These are phyloP conservation scores for Caenorhabditis angaria DNA, from an alignment of 2,888 invertebrate species.

Conservation along the genomic window DNA sequence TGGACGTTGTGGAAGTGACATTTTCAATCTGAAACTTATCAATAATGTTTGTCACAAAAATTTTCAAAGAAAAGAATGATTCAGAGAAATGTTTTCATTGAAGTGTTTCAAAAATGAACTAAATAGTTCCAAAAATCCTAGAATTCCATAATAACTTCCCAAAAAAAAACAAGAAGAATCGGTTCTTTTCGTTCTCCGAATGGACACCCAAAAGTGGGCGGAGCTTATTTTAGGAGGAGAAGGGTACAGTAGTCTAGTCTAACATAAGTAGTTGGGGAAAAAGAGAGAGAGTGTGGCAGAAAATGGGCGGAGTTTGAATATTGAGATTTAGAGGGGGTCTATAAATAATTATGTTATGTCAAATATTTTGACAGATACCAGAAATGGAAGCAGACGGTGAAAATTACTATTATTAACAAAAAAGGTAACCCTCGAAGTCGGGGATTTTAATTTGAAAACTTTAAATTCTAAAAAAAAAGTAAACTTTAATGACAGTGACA, in stretches of 20 bases:
- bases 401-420: background rate
- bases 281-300: background rate
- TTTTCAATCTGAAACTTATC: background rate
- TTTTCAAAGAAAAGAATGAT: background rate
- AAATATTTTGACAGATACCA: background rate
- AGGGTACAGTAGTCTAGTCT: too few species aligned
- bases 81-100: background rate
- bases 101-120: background rate
- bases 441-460: too few species aligned
- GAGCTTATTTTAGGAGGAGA: too few species aligned
- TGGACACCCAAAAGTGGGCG: background rate
- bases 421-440: too few species aligned
- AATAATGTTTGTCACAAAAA: background rate
- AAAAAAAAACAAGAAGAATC: too few species aligned
- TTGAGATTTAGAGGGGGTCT: background rate
- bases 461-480: too few species aligned
- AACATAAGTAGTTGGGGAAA: background rate
- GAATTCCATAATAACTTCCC: too few species aligned
- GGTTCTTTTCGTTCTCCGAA: background rate
- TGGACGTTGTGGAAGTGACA: slow-evolving; percentile 2
- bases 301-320: background rate
- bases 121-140: too few species aligned
- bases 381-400: background rate
- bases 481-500: too few species aligned
- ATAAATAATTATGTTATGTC: background rate